Evolutionary conservation across 2,888 invertebrate species (phyloP), one percentile per base, ranked within the genome.

Genomic region (Drosophila greeni): DNA sequence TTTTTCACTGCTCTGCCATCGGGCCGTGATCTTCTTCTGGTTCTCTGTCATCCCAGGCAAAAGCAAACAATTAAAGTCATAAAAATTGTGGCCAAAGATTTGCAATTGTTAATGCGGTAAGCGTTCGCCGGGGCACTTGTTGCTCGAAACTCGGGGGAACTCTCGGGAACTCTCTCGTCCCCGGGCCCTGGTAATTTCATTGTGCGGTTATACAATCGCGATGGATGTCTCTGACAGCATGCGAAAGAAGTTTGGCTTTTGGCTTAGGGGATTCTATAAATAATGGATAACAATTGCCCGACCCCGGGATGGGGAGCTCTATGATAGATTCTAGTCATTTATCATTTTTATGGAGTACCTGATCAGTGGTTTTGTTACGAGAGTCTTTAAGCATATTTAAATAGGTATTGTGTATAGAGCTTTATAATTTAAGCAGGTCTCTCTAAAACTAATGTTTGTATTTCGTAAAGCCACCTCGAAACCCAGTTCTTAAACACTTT

Each of bases 11-110:
- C 29, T 31, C 45, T 18, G 29, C 45, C 45, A 47, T 45, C 29
- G 29, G 54, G n/a, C 51, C 42, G 29, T 33, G 57, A 67, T 67
- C 49, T 57, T 67, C 65, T 71, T 26, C 48, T 34, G 42, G 58
- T 26, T 58, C 42, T 33, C 42, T 58, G 64, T 58, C 57, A 54
- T 64, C 42, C 23, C 68, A 58, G 51, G 36, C 45, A 31, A 55
- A 66, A 66, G 47, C 75, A 81, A 84, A 84, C 79, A 79, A 84
- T 79, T 79, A 82, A 84, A 79, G 51, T 84, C 74, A 68, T 72
- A 79, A 74, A 62, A 84, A 79, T 58, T 79, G 72, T 54, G 67
- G 59, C 60, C 52, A 72, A 51, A 59, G 59, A 66, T 53, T 66
- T 62, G 57, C 61, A 69, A 73, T 67, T 74, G 58, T 65, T 76